Conservation (phyloP, 92 coral and sea anemone genomes). For the Phenganax subtilis region DNA sequence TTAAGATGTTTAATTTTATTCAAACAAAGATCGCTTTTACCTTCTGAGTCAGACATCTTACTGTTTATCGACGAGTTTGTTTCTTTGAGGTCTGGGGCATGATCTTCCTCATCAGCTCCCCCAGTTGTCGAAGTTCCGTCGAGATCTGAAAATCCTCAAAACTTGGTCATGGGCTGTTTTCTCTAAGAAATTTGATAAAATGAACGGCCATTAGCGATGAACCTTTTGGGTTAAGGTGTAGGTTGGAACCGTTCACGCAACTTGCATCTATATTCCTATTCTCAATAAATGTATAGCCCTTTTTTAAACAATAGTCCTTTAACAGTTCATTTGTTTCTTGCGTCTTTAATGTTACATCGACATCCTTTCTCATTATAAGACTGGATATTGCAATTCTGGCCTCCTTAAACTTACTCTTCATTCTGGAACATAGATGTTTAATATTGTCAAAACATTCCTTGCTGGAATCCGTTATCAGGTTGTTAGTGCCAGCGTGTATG, state of each 20-base stretch:
- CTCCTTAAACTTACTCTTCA: not conserved
- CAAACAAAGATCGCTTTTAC: not conserved
- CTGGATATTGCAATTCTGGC: not conserved
- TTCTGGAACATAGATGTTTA: not conserved
- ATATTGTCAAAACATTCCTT: not conserved
- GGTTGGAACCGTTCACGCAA: not conserved
- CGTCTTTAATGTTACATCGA: not conserved
- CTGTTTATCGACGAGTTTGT: not conserved
- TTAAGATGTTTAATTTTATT: not conserved
- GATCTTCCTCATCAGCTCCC: not conserved
- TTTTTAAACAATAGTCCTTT: not conserved
- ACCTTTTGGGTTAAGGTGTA: not conserved
- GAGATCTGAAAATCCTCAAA: not conserved
- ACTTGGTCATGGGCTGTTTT: not conserved
- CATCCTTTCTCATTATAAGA: not conserved
- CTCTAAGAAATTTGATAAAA: not conserved
- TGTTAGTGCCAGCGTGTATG: not conserved
- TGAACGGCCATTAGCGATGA: not conserved
- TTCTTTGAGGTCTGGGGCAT: not conserved
- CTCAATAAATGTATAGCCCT: not conserved
- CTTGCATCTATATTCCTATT: not conserved
- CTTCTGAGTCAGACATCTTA: conserved; percentile 1
- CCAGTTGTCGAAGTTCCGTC: not conserved
- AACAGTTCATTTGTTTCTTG: not conserved
- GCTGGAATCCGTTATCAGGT: not conserved